Evolutionary conservation across 2,797 vertebrate species (phyloP).

Genomic region (Monodelphis domestica): DNA sequence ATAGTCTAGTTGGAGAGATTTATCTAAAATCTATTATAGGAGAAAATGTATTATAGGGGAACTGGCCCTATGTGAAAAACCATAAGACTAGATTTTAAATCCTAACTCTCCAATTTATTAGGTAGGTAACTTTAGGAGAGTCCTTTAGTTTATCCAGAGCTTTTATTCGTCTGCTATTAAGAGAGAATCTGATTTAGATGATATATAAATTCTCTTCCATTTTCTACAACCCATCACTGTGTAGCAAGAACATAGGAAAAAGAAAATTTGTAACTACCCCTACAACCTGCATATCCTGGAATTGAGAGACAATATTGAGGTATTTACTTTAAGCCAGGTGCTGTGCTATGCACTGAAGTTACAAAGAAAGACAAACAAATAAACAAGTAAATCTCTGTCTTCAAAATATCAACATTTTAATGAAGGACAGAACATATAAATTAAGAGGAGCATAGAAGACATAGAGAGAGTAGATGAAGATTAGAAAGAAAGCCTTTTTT

Average conservation of each 20-base stretch:
- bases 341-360: too few relatives aligned
- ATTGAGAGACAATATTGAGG: neutral
- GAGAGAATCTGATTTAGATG: neutral
- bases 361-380: neutral
- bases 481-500: neutral
- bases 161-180: neutral
- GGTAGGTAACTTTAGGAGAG: neutral
- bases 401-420: neutral
- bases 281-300: too few relatives aligned
- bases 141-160: neutral
- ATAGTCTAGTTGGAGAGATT: too few relatives aligned
- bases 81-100: neutral
- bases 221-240: neutral
- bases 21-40: neutral
- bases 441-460: neutral
- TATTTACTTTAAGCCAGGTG: too few relatives aligned
- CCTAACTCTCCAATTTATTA: too few relatives aligned
- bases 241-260: neutral
- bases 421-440: neutral
- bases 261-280: neutral
- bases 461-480: neutral
- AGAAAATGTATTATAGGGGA: neutral
- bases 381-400: too few relatives aligned
- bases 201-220: neutral
- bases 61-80: neutral